phyloP scores from a whole-genome alignment of 2,888 invertebrate genomes.

The Timema cristinae region DNA sequence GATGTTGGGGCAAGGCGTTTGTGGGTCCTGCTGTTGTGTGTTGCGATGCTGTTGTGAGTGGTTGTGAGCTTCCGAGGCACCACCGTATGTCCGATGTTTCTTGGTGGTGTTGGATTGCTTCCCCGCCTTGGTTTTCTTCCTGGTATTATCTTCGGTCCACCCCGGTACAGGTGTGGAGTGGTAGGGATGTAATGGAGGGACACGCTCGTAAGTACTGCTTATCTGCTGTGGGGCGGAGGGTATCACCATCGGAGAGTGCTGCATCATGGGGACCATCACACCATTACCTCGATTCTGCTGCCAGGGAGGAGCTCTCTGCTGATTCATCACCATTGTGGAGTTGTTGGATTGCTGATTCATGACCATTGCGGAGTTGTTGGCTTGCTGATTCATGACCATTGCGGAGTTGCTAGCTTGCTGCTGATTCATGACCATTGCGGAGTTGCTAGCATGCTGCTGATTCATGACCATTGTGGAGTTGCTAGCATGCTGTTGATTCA shows the following conservation, averaged over 20 bases:
- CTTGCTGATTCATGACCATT: background rate
- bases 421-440: background rate
- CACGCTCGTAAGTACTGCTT: constrained; percentile 56
- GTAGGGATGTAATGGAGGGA: constrained; percentile 69
- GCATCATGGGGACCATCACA: constrained; percentile 26
- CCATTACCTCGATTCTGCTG: constrained; percentile 24
- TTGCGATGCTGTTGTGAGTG: constrained; percentile 35
- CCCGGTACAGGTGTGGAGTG: constrained; percentile 51
- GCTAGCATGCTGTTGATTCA: too few species aligned
- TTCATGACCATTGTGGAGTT: background rate
- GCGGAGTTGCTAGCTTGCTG: too few species aligned
- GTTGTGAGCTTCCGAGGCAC: constrained; percentile 44
- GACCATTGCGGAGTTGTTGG: constrained; percentile 27
- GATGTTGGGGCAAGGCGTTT: constrained; percentile 55
- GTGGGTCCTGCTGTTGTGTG: constrained; percentile 26
- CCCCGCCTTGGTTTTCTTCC: constrained; percentile 55
- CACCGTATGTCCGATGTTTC: constrained; percentile 48
- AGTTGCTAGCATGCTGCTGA: constrained; percentile 28
- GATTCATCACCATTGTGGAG: constrained; percentile 19
- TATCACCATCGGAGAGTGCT: constrained; percentile 28
- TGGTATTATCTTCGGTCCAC: constrained; percentile 56
- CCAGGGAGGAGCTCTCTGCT: constrained; percentile 29
- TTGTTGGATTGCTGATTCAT: constrained; percentile 22
- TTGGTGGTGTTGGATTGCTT: constrained; percentile 42
- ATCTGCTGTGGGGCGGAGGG: constrained; percentile 41